Percentiles rank a stretch among this genome's conserved stretches.
Conservation (phyloP, 2,797 vertebrate species). For the Percopsis omiscomaycus region DNA sequence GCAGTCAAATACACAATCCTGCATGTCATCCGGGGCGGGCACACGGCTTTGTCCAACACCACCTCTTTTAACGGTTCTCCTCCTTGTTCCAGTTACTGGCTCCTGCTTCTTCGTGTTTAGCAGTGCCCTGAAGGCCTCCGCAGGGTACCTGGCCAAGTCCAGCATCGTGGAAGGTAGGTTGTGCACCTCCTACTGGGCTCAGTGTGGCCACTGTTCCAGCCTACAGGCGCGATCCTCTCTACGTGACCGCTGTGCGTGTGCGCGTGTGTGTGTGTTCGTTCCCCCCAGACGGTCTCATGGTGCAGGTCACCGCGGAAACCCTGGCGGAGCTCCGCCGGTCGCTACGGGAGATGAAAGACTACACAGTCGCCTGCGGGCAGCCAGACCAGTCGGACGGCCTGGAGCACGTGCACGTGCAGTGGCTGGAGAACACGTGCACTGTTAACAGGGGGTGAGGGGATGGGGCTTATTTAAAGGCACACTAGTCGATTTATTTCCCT, state of each 20-base stretch:
- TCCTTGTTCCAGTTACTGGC: constrained; percentile 87
- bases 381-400: constrained; percentile 89
- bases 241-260: background rate
- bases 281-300: constrained; percentile 93
- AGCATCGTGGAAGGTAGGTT: constrained; percentile 97
- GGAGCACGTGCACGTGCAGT: constrained; percentile 93
- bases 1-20: too few relatives aligned
- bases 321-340: constrained; percentile 92
- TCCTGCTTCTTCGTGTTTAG: constrained; percentile 99
- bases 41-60: background rate
- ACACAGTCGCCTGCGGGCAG: constrained; percentile 91
- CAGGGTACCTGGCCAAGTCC: constrained; percentile 95
- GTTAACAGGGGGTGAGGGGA: constrained; percentile 91
- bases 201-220: constrained; percentile 18
- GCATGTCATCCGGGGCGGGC: too few relatives aligned
- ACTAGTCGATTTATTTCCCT: too few relatives aligned
- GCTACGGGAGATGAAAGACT: constrained; percentile 96
- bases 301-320: constrained; percentile 96
- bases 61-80: constrained; percentile 1
- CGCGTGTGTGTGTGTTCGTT: constrained; percentile 49
- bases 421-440: constrained; percentile 92
- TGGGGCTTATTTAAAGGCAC: too few relatives aligned
- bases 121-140: constrained; percentile 93
- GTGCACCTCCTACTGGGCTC: constrained; percentile 14
- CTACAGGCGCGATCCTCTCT: constrained; percentile 26